Percentiles rank a stretch among this genome's conserved stretches.
Conservation (phyloP, 1,140 invertebrate genomes). For the Magallana gigas region DNA sequence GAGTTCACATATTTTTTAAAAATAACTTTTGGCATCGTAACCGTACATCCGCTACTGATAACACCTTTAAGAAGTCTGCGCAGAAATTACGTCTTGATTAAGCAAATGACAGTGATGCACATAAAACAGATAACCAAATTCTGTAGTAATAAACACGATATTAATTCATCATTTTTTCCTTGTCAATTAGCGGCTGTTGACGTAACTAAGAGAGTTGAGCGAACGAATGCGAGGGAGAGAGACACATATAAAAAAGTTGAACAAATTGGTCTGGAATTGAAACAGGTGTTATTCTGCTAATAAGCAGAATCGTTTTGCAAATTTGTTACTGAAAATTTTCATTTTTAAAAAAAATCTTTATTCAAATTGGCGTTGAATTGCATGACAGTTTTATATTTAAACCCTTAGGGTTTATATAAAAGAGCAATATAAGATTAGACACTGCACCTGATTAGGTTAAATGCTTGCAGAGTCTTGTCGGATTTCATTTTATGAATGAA, state of each 20-base stretch:
- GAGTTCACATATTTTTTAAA: background rate
- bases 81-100: constrained; percentile 28
- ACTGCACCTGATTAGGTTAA: no score
- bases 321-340: no score
- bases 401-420: no score
- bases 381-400: no score
- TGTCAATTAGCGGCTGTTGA: constrained; percentile 16
- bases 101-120: constrained; percentile 17
- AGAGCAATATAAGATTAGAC: no score
- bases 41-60: background rate
- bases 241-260: background rate
- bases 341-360: no score
- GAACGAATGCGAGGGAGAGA: background rate
- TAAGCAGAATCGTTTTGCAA: no score
- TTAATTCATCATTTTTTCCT: constrained; percentile 31
- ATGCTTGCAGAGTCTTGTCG: no score
- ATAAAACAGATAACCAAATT: constrained; percentile 26
- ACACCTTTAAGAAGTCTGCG: background rate
- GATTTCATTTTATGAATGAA: no score
- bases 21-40: background rate
- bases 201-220: background rate
- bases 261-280: background rate
- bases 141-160: constrained; percentile 13
- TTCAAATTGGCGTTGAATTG: no score
- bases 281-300: background rate